Evolutionary conservation across 2,888 invertebrate species (phyloP).

Genomic region (Phlogophora meticulosa): DNA sequence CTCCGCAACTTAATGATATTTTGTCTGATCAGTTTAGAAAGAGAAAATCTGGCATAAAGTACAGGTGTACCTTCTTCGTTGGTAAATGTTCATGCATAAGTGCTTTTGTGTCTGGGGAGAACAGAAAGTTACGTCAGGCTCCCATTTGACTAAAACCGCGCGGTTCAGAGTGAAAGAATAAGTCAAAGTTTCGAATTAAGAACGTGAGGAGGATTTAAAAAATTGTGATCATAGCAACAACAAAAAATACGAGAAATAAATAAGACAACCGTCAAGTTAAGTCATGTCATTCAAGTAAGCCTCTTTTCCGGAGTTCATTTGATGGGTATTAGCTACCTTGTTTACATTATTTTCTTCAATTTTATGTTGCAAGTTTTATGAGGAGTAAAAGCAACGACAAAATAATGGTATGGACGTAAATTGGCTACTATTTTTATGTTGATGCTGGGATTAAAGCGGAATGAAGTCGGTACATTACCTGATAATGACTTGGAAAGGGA

Average conservation of each 20-base stretch:
- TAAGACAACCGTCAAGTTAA: conserved; percentile 7
- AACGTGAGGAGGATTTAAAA: too few species aligned
- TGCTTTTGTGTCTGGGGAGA: too few species aligned
- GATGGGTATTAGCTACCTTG: conserved; percentile 34
- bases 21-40: too few species aligned
- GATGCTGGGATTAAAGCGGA: conserved; percentile 36
- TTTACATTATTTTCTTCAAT: conserved; percentile 55
- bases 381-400: conserved; percentile 33
- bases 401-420: conserved; percentile 48
- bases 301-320: conserved; percentile 44
- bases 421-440: conserved; percentile 55
- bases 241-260: background rate
- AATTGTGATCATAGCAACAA: background rate
- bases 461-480: conserved; percentile 31
- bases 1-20: too few species aligned
- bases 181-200: too few species aligned
- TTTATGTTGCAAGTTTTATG: conserved; percentile 51
- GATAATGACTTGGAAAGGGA: conserved; percentile 20
- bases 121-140: too few species aligned
- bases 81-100: too few species aligned
- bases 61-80: too few species aligned
- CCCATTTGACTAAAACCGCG: too few species aligned
- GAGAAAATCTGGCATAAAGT: too few species aligned
- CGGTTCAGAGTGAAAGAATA: too few species aligned
- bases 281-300: conserved; percentile 46